phyloP scores from a whole-genome alignment of 2,888 invertebrate genomes.

The Ophion costatus region DNA sequence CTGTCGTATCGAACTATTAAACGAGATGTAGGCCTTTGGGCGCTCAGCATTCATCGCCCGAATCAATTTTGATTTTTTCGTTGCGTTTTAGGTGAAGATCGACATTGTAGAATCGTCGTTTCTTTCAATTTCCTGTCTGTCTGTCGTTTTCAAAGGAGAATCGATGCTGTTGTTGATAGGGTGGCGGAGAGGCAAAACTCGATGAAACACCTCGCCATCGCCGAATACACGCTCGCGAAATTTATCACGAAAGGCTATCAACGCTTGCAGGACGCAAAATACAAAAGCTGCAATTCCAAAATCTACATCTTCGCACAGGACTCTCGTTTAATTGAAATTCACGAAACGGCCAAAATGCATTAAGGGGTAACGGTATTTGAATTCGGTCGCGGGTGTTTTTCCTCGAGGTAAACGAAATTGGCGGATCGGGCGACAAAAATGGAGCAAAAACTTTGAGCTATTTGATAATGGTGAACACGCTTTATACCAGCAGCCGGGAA shows the following conservation, averaged over 20 bases:
- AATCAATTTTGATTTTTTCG: constrained; percentile 8
- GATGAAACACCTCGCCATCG: constrained; percentile 6
- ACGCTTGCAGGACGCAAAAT: not conserved
- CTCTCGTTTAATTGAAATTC: constrained; percentile 27
- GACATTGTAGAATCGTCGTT: constrained; percentile 62
- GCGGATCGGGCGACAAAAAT: constrained; percentile 1
- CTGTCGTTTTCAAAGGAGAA: constrained; percentile 46
- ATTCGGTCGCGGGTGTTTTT: not conserved
- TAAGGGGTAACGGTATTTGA: constrained; percentile 6
- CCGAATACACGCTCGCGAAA: not conserved
- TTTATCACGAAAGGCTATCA: no score
- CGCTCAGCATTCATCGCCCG: not conserved
- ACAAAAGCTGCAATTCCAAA: not conserved
- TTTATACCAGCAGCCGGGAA: constrained; percentile 50
- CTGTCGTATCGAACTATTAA: constrained; percentile 25
- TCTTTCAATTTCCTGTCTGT: constrained; percentile 65
- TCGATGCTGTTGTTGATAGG: constrained; percentile 45
- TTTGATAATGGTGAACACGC: constrained; percentile 32
- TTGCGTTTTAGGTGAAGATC: constrained; percentile 19
- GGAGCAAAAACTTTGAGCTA: constrained; percentile 35
- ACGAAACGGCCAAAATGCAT: constrained; percentile 28
- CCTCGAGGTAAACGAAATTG: constrained; percentile 19
- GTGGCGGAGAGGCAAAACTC: constrained; percentile 27
- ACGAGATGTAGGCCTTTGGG: constrained; percentile 36
- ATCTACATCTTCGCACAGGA: not conserved